These are phyloP conservation scores for Prionailurus viverrinus DNA, from an alignment of 2,113 vertebrate genomes.

Conservation along the genomic window DNA sequence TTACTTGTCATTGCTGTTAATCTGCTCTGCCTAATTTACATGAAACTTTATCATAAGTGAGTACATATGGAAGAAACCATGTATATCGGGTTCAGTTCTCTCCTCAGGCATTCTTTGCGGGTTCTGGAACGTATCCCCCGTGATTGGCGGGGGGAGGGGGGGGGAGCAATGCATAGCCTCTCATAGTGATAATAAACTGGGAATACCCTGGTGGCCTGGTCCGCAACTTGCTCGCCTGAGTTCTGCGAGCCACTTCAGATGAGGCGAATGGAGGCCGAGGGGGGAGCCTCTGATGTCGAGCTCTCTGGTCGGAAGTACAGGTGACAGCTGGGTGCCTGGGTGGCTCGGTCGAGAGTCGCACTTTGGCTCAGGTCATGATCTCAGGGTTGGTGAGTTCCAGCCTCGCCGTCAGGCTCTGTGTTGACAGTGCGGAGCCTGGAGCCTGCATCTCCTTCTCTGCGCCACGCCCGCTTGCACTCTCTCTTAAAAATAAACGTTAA, in stretches of 20 bases:
- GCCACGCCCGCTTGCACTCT: too few species aligned
- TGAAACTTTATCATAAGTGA: not conserved
- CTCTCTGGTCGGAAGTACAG: not conserved
- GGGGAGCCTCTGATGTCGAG: not conserved
- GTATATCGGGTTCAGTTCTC: not conserved
- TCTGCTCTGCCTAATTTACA: not conserved
- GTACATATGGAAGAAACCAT: not conserved
- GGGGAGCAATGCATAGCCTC: not conserved
- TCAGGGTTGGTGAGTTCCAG: too few species aligned
- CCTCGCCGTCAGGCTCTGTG: too few species aligned
- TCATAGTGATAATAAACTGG: not conserved
- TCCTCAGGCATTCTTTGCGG: not conserved
- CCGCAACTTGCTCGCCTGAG: not conserved
- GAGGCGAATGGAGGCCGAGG: not conserved
- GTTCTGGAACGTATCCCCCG: not conserved
- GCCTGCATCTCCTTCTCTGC: too few species aligned
- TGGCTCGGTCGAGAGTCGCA: too few species aligned
- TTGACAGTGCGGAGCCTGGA: too few species aligned
- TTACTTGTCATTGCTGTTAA: not conserved
- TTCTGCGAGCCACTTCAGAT: not conserved
- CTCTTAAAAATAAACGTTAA: too few species aligned
- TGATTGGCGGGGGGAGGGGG: rapidly evolving
- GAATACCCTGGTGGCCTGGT: not conserved
- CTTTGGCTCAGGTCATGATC: too few species aligned
- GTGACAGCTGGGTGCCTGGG: not conserved